Conservation (phyloP, 2,888 invertebrate genomes). For the Lydus trimaculatus region DNA sequence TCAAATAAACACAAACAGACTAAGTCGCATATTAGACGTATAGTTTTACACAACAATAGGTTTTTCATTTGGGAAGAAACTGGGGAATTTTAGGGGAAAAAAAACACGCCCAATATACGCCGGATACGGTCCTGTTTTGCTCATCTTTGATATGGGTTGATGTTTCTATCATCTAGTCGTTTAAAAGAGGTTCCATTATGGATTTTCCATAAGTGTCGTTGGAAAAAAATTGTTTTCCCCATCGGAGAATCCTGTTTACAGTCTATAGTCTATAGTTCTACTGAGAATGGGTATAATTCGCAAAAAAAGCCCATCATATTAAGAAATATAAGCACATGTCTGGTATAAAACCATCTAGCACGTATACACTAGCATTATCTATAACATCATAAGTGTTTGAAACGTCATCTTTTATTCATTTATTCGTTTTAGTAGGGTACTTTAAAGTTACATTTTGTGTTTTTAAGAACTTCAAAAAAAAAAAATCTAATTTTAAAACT, state of each 20-base stretch:
- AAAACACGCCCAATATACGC: no score
- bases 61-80: neutral
- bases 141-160: neutral
- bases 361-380: neutral
- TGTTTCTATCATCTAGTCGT: neutral
- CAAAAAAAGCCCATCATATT: neutral
- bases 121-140: no score
- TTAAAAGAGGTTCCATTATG: no score
- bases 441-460: neutral
- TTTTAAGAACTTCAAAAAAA: neutral
- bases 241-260: neutral
- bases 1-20: neutral
- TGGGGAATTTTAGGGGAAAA: no score
- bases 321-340: neutral
- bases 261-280: neutral
- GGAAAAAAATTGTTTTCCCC: neutral
- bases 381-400: conserved; percentile 7
- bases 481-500: neutral
- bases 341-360: neutral
- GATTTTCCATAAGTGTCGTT: no score
- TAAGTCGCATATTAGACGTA: neutral
- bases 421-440: neutral
- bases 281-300: neutral
- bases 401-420: conserved; percentile 5
- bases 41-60: neutral